phyloP scores from a whole-genome alignment of 2,113 vertebrate species.

The Nicator chloris region DNA sequence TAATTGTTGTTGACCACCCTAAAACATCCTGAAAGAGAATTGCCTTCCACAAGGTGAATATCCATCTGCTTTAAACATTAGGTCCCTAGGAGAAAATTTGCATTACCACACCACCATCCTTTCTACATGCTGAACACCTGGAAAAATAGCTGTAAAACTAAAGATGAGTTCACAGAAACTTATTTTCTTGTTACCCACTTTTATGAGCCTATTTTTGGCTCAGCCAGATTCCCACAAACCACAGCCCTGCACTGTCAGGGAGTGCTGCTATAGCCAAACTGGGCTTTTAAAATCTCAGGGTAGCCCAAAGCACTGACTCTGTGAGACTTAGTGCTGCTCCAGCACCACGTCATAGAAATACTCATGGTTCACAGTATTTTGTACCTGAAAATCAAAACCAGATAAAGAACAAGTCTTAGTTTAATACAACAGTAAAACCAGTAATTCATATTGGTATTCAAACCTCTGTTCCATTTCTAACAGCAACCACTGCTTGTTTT shows the following conservation, averaged over 20 bases:
- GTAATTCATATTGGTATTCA: not conserved
- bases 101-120: not conserved
- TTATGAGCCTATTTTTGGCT: not conserved
- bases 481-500: not conserved
- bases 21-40: not conserved
- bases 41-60: not conserved
- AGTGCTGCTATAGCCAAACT: not conserved
- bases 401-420: not conserved
- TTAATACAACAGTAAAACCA: not conserved
- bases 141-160: not conserved
- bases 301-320: not conserved
- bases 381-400: not conserved
- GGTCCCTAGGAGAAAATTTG: not conserved
- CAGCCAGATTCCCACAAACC: not conserved
- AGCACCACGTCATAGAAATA: accelerated
- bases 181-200: not conserved
- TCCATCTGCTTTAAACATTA: not conserved
- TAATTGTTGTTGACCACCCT: not conserved
- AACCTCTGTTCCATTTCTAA: not conserved
- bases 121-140: not conserved
- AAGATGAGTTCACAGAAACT: not conserved
- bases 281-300: not conserved
- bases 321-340: not conserved
- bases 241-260: not conserved
- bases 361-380: not conserved